Evolutionary conservation across 2,888 invertebrate genomes (phyloP), one percentile per base, ranked within the genome.

Genomic region (Lacanobia wlatinum): DNA sequence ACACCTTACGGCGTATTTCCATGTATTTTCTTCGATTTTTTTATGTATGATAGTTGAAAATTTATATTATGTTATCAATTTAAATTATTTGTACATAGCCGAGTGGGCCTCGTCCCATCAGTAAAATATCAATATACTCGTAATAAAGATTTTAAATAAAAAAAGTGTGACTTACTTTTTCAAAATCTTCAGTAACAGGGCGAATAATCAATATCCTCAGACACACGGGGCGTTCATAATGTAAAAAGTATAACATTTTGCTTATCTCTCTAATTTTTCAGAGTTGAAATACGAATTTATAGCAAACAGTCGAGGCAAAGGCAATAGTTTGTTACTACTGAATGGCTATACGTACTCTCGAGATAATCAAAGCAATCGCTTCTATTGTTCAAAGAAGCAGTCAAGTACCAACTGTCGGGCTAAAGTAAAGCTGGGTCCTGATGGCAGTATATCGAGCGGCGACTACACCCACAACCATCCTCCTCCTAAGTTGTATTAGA

Each of bases 241-340:
- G 8, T 60, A 40, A 43, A 40, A 59, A 40, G 1, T 8, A 59
- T 21, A 48, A 14, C 10, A 0, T 43, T 43, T n/a, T 43, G 34
- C 21, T 69, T 48, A n/a, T 18, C 18, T 23, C 23, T 2, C 2
- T 43, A 6, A 34, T 50, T 59, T 71, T 71, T 40, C 34, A 59
- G 70, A 34, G 1, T 21, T 43, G 12, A 28, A 71, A 52, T 53
- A 71, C 63, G 67, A 73, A 16, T 73, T 86, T 28, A 83, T 88
- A 55, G 70, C 70, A 9, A 75, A 76, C 3, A 48, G 65, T 59
- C 75, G 66, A 21, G 28, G 40, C 18, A 78, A 72, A 65, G 80
- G 84, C 23, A 83, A 77, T 34, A 50, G 59, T 4, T 70, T 88
- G 43, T 61, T 88, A 14, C 75, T 88, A 80, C 40, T 83, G 18